Evolutionary conservation across 2,113 vertebrate genomes (phyloP), one percentile per base, ranked within the genome.

Genomic region (Microtus montanus): DNA sequence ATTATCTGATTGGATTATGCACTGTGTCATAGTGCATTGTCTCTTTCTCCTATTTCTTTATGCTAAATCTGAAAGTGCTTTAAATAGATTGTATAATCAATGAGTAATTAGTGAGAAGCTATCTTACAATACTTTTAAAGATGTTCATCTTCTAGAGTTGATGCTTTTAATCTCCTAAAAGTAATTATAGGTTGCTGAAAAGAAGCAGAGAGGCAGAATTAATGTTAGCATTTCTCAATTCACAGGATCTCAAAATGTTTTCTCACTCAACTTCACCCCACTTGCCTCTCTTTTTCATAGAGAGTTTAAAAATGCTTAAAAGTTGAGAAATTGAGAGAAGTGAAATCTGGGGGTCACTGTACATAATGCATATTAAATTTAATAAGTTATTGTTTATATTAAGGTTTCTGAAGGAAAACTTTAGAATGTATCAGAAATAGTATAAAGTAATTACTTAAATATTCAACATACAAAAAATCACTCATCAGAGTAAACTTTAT

Each of bases 21-120:
- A 41, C 3, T 79, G 92, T 71, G 44, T 47, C 20, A 41, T 63
- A 64, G 35, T 44, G 38, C 49, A 70, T n/a, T 68, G 41, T 75
- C 47, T 88, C 74, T 58, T 82, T 75, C 15, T 63, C 35, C 41
- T 82, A 78, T 88, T 79, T 17, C 71, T 93, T 96, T 78, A 77
- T 89, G 85, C 70, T 96, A 74, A 94, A 91, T 96, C 68, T 88
- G 80, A 93, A 49, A 64, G 74, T 58, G 14, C 66, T 83, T 97
- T 90, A 95, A 96, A 94, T 90, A 92, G 80, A 93, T 87, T 77
- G 79, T 8, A 47, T 80, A 89, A 96, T 96, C 93, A 83, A 95
- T 95, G 97, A 94, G 92, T 94, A 95, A 97, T 97, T 96, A 97
- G 87, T 80, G 54, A 95, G 64, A 17, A 78, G 74, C 93, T 94